Evolutionary conservation across 1,140 invertebrate species (phyloP).

Genomic region (Aphelinus certus): DNA sequence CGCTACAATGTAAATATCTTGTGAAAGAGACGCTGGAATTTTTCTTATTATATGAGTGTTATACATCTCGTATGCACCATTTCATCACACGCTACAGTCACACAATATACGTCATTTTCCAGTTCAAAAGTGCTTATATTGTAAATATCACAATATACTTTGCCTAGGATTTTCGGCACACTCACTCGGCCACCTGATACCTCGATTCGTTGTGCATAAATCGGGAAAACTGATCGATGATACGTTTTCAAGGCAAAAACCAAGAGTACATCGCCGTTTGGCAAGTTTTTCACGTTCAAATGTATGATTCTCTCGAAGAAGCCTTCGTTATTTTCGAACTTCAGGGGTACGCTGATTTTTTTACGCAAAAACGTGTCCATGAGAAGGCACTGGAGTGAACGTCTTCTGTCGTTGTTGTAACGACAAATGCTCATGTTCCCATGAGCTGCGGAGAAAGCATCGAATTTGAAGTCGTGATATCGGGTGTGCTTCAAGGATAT

Average conservation of each 20-base stretch:
- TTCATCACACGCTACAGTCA: constrained; percentile 17
- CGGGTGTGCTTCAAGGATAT: neutral
- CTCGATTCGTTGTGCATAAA: constrained; percentile 18
- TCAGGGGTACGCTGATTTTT: neutral
- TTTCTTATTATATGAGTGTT: too few relatives aligned
- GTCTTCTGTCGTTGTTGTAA: neutral
- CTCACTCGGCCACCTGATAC: neutral
- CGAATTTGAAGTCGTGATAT: neutral
- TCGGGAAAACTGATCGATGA: neutral
- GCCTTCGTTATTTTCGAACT: neutral
- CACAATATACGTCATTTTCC: neutral
- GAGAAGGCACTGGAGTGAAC: neutral
- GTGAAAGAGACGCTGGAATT: too few relatives aligned
- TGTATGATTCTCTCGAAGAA: neutral
- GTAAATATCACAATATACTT: constrained; percentile 18
- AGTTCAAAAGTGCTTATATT: constrained; percentile 15
- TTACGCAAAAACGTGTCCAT: neutral
- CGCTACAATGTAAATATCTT: too few relatives aligned
- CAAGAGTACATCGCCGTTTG: neutral
- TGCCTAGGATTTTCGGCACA: neutral
- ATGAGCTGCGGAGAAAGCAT: neutral
- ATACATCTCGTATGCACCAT: constrained; percentile 14
- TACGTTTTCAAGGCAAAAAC: neutral
- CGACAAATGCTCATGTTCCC: constrained; percentile 11
- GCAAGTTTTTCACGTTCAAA: neutral